Evolutionary conservation across 2,888 invertebrate species (phyloP), one percentile per base, ranked within the genome.

Genomic region (Lepeophtheirus nordmannii): DNA sequence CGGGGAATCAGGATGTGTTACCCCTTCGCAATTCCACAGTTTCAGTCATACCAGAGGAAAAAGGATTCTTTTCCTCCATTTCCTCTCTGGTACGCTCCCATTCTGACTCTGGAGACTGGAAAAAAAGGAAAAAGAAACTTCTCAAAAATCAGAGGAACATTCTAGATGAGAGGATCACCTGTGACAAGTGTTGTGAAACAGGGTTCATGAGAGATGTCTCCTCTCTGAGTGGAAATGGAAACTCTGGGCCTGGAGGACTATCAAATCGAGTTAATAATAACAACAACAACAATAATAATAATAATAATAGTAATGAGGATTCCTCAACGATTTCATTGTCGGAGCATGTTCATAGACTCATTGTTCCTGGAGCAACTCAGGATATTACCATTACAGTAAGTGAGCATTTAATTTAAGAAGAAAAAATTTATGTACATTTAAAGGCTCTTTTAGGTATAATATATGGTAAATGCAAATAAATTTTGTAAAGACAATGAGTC

Each of bases 301-400:
- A n/a, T n/a, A n/a, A n/a, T n/a, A 30, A 30, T 7, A 30, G 30
- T 30, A 17, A 14, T 46, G 53, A 46, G n/a, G 53, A 46, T n/a
- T 46, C 53, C 14, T 46, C 53, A 14, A 46, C 53, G 14, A 46
- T 46, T 46, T 46, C 53, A 5, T 17, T 46, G n/a, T 46, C 53
- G 17, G 53, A 46, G 53, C 53, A 46, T 8, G 53, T 46, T 14
- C 53, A 46, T 8, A 46, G 53, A 46, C 53, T 46, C 5, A 46
- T 46, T 46, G 53, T 46, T n/a, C 53, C 53, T 8, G 53, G 53
- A 17, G 17, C 53, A 46, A 46, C 53, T 5, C 53, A 46, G 53
- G 53, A 46, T 17, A 46, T 46, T 17, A 46, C 53, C 53, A 46
- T 46, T 46, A 46, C 53, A 17, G 53, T 46, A 46, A 46, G 53